Conservation (phyloP, 2,888 invertebrate genomes). For the Acleris holmiana region DNA sequence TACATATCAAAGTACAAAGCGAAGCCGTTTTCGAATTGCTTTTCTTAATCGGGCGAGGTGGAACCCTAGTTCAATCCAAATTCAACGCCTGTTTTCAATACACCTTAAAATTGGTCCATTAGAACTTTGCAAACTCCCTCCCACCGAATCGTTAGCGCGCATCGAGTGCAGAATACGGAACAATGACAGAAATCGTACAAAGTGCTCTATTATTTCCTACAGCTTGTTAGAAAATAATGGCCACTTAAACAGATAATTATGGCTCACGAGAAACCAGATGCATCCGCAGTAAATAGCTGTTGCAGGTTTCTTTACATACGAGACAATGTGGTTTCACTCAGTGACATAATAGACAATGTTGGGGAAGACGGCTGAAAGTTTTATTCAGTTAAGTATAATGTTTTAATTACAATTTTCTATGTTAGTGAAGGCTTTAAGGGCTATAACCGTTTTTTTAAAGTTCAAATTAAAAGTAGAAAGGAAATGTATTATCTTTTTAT, state of each 20-base stretch:
- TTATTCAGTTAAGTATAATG: constrained; percentile 1
- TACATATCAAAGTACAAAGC: constrained; percentile 35
- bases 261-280: constrained; percentile 30
- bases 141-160: constrained; percentile 59
- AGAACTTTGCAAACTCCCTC: constrained; percentile 67
- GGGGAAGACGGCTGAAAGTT: constrained; percentile 7
- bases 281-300: constrained; percentile 31
- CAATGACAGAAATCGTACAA: constrained; percentile 48
- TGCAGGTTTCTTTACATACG: constrained; percentile 24
- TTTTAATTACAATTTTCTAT: background rate
- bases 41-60: constrained; percentile 56
- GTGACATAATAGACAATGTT: constrained; percentile 23
- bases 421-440: background rate
- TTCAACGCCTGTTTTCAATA: constrained; percentile 66
- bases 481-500: too few relatives aligned
- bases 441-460: too few relatives aligned
- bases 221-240: constrained; percentile 35
- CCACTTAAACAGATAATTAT: constrained; percentile 36
- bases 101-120: constrained; percentile 72
- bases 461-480: too few relatives aligned
- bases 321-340: constrained; percentile 31
- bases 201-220: constrained; percentile 31
- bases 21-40: constrained; percentile 48
- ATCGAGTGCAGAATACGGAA: constrained; percentile 52
- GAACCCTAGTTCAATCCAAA: constrained; percentile 44